Evolutionary conservation across 2,888 invertebrate species (phyloP).

Genomic region (Embidobia sp.): DNA sequence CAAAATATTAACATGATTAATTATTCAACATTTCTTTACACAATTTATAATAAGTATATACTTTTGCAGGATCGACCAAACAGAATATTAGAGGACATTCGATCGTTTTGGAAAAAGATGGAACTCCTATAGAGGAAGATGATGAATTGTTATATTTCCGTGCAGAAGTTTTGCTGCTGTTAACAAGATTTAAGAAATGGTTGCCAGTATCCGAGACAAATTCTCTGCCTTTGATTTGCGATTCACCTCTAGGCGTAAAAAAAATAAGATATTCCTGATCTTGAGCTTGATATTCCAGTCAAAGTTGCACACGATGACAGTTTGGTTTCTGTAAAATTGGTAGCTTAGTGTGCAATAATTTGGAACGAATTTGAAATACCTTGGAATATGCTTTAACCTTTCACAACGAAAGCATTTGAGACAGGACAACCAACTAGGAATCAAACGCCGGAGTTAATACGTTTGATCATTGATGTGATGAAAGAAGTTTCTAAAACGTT

Average conservation of each 20-base stretch:
- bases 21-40: too few species aligned
- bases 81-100: slow-evolving; percentile 6
- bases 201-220: neutral
- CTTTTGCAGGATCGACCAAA: slow-evolving; percentile 2
- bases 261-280: too few species aligned
- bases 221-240: too few species aligned
- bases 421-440: neutral
- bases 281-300: too few species aligned
- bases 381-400: slow-evolving; percentile 22
- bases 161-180: neutral
- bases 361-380: slow-evolving; percentile 11
- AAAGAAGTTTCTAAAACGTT: slow-evolving; percentile 5
- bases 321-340: neutral
- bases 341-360: neutral
- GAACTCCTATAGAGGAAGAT: slow-evolving; percentile 2
- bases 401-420: neutral
- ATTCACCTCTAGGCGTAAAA: too few species aligned
- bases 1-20: too few species aligned
- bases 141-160: neutral
- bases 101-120: slow-evolving; percentile 12
- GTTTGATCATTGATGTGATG: slow-evolving; percentile 25
- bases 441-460: neutral
- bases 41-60: too few species aligned
- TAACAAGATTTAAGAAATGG: neutral
- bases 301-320: too few species aligned